phyloP scores from a whole-genome alignment of 2,888 invertebrate genomes.

The Mythimna vitellina region DNA sequence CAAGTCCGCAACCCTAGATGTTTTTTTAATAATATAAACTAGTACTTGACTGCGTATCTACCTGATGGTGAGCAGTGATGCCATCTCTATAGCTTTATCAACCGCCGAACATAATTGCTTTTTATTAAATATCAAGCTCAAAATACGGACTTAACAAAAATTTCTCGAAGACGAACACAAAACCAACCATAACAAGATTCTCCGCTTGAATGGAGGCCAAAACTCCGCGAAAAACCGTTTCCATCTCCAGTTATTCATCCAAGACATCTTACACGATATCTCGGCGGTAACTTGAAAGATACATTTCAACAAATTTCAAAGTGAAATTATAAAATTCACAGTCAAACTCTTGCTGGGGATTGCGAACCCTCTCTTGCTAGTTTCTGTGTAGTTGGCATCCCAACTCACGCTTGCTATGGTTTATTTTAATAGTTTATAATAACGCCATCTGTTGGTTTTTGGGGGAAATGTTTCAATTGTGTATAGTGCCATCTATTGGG shows the following conservation, averaged over 20 bases:
- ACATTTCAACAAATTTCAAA: conserved; percentile 69
- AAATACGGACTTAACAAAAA: background rate
- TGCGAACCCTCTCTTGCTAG: conserved; percentile 37
- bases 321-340: conserved; percentile 70
- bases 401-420: conserved; percentile 50
- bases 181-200: conserved; percentile 3
- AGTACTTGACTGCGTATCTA: no score
- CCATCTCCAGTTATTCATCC: conserved; percentile 39
- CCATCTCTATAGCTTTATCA: no score
- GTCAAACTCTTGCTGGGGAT: conserved; percentile 53
- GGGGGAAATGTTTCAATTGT: background rate
- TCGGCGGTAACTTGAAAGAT: conserved; percentile 52
- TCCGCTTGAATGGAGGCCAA: conserved; percentile 18
- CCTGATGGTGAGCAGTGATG: no score
- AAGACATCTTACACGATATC: conserved; percentile 57
- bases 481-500: background rate
- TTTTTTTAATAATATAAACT: no score
- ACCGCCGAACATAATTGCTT: no score
- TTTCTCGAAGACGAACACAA: background rate
- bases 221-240: conserved; percentile 28
- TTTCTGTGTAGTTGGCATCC: conserved; percentile 46
- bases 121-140: background rate
- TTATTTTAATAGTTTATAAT: conserved; percentile 26
- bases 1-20: no score
- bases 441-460: conserved; percentile 45